These are phyloP conservation scores for Pteronura brasiliensis DNA, from an alignment of 2,113 vertebrate genomes.

Conservation along the genomic window DNA sequence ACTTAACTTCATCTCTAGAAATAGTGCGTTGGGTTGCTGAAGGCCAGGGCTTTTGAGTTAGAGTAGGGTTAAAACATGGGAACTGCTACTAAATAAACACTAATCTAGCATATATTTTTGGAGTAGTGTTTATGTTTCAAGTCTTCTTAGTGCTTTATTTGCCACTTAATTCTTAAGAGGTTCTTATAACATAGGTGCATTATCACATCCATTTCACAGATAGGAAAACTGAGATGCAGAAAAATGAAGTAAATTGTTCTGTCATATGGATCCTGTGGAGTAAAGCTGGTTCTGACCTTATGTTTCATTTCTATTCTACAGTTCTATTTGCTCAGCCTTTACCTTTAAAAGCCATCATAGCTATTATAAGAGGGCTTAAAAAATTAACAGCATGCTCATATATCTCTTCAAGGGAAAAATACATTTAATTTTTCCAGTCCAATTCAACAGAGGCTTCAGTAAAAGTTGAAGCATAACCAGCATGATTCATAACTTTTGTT, in stretches of 20 bases:
- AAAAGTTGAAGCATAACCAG: slow-evolving; percentile 46
- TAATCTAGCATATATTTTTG: not conserved
- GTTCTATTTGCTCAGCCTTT: not conserved
- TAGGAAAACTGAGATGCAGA: not conserved
- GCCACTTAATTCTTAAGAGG: not conserved
- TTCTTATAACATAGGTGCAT: not conserved
- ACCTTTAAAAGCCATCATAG: not conserved
- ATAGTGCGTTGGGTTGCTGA: not conserved
- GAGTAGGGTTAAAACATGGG: not conserved
- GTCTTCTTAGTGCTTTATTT: not conserved
- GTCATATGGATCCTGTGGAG: accelerated
- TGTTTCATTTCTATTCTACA: not conserved
- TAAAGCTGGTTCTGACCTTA: not conserved
- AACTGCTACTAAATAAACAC: not conserved
- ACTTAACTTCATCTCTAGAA: not conserved
- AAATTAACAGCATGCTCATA: not conserved
- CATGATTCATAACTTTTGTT: slow-evolving; percentile 68
- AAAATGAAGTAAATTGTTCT: not conserved
- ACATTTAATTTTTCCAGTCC: not conserved
- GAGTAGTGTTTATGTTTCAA: not conserved
- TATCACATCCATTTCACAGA: not conserved
- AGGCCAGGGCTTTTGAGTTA: not conserved
- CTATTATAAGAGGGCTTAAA: not conserved
- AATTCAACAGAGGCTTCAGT: slow-evolving; percentile 57
- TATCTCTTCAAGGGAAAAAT: not conserved